These are phyloP conservation scores for Gymnobelideus leadbeateri DNA, from an alignment of 2,113 vertebrate species.

Conservation along the genomic window DNA sequence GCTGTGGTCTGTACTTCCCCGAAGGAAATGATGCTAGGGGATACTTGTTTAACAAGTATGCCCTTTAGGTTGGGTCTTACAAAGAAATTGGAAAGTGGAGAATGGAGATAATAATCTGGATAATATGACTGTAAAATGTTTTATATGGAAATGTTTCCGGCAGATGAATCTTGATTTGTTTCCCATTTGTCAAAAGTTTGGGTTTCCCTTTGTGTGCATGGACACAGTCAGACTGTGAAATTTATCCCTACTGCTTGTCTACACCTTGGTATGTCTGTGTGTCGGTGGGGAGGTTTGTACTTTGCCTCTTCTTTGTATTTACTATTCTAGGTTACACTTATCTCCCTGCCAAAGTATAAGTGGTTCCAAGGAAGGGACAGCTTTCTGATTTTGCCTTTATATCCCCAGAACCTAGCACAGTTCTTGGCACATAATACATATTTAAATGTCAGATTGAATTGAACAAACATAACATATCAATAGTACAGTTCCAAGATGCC, in stretches of 20 bases:
- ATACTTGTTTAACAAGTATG: background rate
- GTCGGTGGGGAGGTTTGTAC: background rate
- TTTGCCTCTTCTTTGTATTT: background rate
- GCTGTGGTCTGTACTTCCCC: too few species aligned
- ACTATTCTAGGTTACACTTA: background rate
- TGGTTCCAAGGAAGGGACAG: background rate
- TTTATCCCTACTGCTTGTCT: background rate
- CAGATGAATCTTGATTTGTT: background rate
- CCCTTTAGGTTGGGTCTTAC: too few species aligned
- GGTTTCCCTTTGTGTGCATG: background rate
- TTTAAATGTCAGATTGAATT: background rate
- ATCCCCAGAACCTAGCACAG: background rate
- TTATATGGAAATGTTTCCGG: background rate
- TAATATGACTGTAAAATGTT: background rate
- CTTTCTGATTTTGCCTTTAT: background rate
- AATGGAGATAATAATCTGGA: background rate
- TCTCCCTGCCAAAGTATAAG: background rate
- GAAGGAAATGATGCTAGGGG: background rate
- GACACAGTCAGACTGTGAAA: background rate
- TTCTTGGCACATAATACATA: background rate
- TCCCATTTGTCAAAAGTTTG: background rate
- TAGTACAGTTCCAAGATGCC: background rate
- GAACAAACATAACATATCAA: background rate
- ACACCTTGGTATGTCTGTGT: background rate
- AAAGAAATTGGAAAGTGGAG: background rate